phyloP scores from a whole-genome alignment of 2,113 vertebrate genomes.

The Chloropsis hardwickii region DNA sequence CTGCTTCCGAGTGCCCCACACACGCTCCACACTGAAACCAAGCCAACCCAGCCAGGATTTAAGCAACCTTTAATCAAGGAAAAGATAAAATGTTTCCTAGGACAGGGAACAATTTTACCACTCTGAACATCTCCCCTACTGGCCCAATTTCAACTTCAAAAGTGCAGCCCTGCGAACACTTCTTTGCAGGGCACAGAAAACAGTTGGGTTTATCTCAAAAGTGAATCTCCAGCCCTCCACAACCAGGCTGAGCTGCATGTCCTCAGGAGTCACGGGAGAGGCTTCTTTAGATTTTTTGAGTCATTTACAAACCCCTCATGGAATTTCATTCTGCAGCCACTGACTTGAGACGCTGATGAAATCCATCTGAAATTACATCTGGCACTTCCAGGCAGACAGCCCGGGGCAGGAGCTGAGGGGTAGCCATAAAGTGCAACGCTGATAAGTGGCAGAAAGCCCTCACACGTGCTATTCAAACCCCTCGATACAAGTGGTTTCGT shows the following conservation, averaged over 20 bases:
- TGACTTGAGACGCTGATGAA: not conserved
- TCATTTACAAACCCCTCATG: not conserved
- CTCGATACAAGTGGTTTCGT: not conserved
- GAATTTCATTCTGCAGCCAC: slow-evolving; percentile 21
- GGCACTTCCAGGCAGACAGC: slow-evolving; percentile 18
- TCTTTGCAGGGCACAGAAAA: not conserved
- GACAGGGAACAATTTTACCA: not conserved
- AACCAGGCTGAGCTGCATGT: not conserved
- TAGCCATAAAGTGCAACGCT: not conserved
- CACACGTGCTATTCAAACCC: not conserved
- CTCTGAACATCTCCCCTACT: accelerated
- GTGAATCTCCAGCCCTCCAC: not conserved
- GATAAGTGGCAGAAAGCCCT: not conserved
- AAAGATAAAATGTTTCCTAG: not conserved
- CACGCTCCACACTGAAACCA: accelerated
- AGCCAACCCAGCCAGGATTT: accelerated
- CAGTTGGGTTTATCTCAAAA: not conserved
- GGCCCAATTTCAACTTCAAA: not conserved
- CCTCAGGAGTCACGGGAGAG: not conserved
- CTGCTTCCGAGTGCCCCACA: not conserved
- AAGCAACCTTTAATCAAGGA: not conserved
- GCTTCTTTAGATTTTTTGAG: not conserved
- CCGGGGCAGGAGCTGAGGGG: not conserved
- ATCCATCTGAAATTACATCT: not conserved
- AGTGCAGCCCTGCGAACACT: accelerated